Base-by-base conservation (phyloP, 2,113 vertebrate genomes). In the Leiothrix lutea region DNA sequence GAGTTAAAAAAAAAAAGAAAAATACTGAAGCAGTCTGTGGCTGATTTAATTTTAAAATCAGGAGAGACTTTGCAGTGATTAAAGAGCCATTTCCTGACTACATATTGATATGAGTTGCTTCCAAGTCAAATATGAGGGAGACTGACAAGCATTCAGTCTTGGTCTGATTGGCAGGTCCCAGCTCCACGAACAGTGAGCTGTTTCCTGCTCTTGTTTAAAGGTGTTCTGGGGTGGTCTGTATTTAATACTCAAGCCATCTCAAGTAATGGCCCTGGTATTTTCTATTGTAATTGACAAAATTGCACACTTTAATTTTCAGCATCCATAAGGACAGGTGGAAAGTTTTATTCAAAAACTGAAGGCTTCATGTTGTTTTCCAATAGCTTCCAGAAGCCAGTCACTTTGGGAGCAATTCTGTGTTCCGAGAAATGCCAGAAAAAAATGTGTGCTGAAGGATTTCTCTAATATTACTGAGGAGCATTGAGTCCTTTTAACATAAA, bases 21-120 rank as follows among this genome's bases (percentile, higher is more conserved):
- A 94, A 66, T 79, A 61, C 38, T 44, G n/a, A 78, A 83, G 36
- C 75, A 92, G 86, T 72, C 74, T 61, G 45, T 89, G 94, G 72
- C 64, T 97, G 96, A 95, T 87, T 92, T 97, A 95, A 97, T 98
- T 95, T 93, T 84, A 89, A 91, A 97, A 97, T 96, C 88, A 96
- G 88, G 92, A 95, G 88, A 94, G 90, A 93, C 90, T 94, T 95
- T 92, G 40, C 93, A 95, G 85, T 95, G 95, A 98, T 96, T 97
- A 95, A 95, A 97, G 93, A 96, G 88, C 88, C 66, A 82, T 97
- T 98, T 97, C 92, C 96, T 97, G 77, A 81, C 95, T 93, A 95
- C 80, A 91, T 92, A 88, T 93, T 83, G 88, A 96, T 97, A 95
- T 74, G 67, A 92, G 74, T 62, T 94, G 54, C 88, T 97, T 97